Evolutionary conservation across 2,797 vertebrate genomes (phyloP), one percentile per base, ranked within the genome.

Genomic region (Hyperoplus lanceolatus): DNA sequence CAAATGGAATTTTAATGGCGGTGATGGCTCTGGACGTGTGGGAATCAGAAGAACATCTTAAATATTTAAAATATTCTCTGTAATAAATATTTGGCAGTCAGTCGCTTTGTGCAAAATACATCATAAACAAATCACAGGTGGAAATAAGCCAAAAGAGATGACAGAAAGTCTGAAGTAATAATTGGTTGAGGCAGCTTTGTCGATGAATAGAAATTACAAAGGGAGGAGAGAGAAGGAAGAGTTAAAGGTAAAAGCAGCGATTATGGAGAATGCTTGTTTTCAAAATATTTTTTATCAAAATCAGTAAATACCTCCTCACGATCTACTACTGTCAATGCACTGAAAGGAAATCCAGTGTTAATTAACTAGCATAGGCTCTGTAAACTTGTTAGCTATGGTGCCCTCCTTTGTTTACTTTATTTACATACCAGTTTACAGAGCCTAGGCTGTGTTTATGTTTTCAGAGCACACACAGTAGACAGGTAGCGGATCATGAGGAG

Each of bases 1-100:
- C 71, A 83, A 81, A 82, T 78, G 13, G 16, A 74, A 67, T 70
- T 69, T 14, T 16, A 15, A 42, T 9, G 15, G 53, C 12, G 67
- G 46, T 10, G 60, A 81, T 67, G 12, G 29, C 65, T 46, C 36
- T 65, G 18, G 41, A 62, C 13, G 56, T 55, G 58, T 50, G 54
- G 15, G 43, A 65, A 39, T 69, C 41, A 62, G 39, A 80, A 62
- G 39, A 80, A 62, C 57, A 63, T 50, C 39, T 2, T 86, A 62
- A 29, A 66, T 66, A 50, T 66, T 60, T n/a, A 8, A 57, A 48
- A 43, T 61, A 56, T 16, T 18, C 9, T 43, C 15, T 43, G 36
- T 39, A 15, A 15, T 62, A 58, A 15, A 58, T 46, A 62, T 63
- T 71, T 38, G 29, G 6, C 12, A 8, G 1, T 42, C 5, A 56